A percentile compares a stretch with the other conserved stretches of the same genome.
Evolutionary conservation across 2,113 vertebrate genomes (phyloP).

Genomic region (Aleadryas rufinucha): DNA sequence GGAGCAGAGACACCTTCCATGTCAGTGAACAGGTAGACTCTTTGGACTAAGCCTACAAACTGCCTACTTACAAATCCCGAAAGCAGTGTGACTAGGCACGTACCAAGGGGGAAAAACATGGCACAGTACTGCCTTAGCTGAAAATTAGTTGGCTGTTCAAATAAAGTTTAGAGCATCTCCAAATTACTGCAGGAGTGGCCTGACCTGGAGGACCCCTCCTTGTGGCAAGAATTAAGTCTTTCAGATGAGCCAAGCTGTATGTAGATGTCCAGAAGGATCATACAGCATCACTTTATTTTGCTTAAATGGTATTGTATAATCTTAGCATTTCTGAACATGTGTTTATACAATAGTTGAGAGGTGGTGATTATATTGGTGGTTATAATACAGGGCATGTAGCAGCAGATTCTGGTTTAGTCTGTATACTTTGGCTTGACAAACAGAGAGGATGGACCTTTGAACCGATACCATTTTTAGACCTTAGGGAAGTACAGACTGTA

Average conservation of each 20-base stretch:
- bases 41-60: not conserved
- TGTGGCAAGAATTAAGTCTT: not conserved
- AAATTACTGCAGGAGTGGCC: not conserved
- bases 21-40: not conserved
- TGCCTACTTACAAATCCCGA: not conserved
- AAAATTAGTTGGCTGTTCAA: not conserved
- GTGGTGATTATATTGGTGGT: not conserved
- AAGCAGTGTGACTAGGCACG: not conserved
- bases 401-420: not conserved
- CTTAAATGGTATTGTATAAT: not conserved
- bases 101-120: not conserved
- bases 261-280: not conserved
- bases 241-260: not conserved
- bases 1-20: not conserved
- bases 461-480: not conserved
- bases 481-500: not conserved
- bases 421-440: not conserved
- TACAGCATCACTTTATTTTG: not conserved
- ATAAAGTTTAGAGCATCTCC: not conserved
- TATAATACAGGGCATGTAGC: not conserved
- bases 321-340: not conserved
- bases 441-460: constrained; percentile 19
- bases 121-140: not conserved
- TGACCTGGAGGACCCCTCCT: not conserved
- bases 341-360: not conserved